These are phyloP conservation scores for Rhodinocichla rosea DNA, from an alignment of 2,113 vertebrate genomes.

Conservation along the genomic window DNA sequence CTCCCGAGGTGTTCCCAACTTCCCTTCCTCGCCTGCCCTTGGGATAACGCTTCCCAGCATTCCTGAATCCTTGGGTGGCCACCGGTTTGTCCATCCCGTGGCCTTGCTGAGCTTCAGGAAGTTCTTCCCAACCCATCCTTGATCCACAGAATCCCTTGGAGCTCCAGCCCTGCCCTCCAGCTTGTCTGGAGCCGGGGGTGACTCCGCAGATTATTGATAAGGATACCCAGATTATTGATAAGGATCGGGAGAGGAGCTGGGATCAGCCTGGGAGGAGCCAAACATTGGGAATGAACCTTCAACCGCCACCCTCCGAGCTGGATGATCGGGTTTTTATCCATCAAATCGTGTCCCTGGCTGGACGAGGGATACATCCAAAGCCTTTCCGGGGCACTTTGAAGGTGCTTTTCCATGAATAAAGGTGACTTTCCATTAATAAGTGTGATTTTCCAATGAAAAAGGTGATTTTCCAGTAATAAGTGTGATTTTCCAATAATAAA, in stretches of 20 bases:
- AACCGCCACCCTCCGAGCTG: accelerated
- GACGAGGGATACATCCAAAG: not conserved
- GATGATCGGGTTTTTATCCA: not conserved
- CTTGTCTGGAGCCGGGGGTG: not conserved
- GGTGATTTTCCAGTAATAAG: not conserved
- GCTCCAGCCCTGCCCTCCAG: not conserved
- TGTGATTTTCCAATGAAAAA: not conserved
- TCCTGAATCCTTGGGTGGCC: not conserved
- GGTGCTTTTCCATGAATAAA: not conserved
- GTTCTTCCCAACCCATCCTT: not conserved
- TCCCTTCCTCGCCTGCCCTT: not conserved
- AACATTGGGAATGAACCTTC: not conserved
- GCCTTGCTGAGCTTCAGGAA: not conserved
- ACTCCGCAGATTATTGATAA: not conserved
- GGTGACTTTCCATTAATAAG: not conserved
- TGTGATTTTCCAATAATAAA: not conserved
- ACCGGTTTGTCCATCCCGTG: not conserved
- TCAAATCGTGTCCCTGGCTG: not conserved
- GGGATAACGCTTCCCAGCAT: not conserved
- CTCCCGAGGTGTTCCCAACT: not conserved
- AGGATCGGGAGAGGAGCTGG: not conserved
- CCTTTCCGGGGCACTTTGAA: accelerated
- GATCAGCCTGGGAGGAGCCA: not conserved
- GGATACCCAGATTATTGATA: not conserved
- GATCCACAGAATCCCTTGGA: not conserved